Conservation (phyloP, 2,113 vertebrate genomes). For the Triplophysa rosa region DNA sequence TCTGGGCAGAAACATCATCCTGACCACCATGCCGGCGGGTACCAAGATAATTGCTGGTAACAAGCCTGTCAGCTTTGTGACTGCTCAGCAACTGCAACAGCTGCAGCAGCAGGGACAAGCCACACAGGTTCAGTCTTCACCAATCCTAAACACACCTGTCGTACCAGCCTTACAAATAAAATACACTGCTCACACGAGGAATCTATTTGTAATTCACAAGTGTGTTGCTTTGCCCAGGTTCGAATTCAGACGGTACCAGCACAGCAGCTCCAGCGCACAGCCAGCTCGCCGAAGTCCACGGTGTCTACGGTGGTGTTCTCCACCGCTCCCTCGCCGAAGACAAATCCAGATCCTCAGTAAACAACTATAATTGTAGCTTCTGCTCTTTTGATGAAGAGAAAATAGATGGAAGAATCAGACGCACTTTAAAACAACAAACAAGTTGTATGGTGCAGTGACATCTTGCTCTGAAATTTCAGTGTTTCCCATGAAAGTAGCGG, state of each 20-base stretch:
- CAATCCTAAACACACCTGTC: background rate
- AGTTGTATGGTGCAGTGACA: background rate
- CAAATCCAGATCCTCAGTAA: constrained; percentile 79
- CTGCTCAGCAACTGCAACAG: constrained; percentile 95
- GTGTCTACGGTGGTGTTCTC: constrained; percentile 95
- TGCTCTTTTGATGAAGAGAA: too few species aligned
- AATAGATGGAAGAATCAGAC: too few species aligned
- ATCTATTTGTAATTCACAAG: background rate
- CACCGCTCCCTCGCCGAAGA: constrained; percentile 86
- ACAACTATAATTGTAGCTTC: too few species aligned
- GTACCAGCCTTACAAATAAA: background rate
- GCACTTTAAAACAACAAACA: too few species aligned
- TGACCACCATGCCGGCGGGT: constrained; percentile 96
- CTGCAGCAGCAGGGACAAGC: constrained; percentile 97
- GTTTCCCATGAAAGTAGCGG: background rate
- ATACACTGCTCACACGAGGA: background rate
- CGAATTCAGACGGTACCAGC: constrained; percentile 93
- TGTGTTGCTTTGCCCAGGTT: constrained; percentile 72
- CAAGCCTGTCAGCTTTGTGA: constrained; percentile 97
- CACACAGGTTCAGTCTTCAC: constrained; percentile 80
- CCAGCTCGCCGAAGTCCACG: constrained; percentile 82
- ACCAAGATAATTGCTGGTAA: constrained; percentile 95
- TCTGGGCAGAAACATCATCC: constrained; percentile 94
- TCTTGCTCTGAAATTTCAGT: background rate
- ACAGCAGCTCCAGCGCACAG: constrained; percentile 87